Evolutionary conservation across 1,140 invertebrate species (phyloP).

Genomic region (Drosophila biarmipes): DNA sequence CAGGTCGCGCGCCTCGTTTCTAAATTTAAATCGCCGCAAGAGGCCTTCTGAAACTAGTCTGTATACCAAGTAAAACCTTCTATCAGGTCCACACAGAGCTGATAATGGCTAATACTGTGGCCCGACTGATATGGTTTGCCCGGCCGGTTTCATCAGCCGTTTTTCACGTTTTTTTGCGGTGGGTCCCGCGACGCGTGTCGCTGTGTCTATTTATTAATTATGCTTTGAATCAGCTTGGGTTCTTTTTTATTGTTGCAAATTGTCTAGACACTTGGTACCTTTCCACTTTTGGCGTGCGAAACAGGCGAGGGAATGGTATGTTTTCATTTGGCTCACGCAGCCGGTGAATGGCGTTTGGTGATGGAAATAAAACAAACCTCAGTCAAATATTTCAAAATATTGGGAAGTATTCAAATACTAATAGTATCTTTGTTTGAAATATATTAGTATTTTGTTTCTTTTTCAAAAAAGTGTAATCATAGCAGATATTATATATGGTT

Average conservation of each 20-base stretch:
- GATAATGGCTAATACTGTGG: slow-evolving; percentile 43
- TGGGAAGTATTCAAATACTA: background rate
- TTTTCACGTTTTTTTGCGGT: slow-evolving; percentile 23
- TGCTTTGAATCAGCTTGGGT: slow-evolving; percentile 9
- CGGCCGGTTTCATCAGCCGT: slow-evolving; percentile 53
- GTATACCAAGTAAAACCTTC: slow-evolving; percentile 12
- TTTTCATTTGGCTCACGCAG: slow-evolving; percentile 30
- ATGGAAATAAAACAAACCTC: slow-evolving; percentile 9
- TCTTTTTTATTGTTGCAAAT: slow-evolving; percentile 5
- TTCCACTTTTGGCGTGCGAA: slow-evolving; percentile 20
- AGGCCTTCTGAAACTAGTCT: slow-evolving; percentile 29
- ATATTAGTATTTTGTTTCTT: too few relatives aligned
- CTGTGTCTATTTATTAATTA: slow-evolving; percentile 16
- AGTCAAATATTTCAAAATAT: background rate
- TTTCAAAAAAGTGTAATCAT: background rate
- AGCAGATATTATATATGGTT: background rate
- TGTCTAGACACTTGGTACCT: slow-evolving; percentile 29
- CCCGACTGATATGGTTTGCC: slow-evolving; percentile 42
- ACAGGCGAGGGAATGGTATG: slow-evolving; percentile 13
- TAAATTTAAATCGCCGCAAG: slow-evolving; percentile 62
- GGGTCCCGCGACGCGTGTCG: slow-evolving; percentile 18
- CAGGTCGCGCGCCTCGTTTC: slow-evolving; percentile 60
- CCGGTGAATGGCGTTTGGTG: slow-evolving; percentile 16
- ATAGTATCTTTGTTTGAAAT: too few relatives aligned
- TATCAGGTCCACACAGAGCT: slow-evolving; percentile 24